Evolutionary conservation across 2,888 invertebrate species (phyloP), one percentile per base, ranked within the genome.

Genomic region (Stenodera caucasica): DNA sequence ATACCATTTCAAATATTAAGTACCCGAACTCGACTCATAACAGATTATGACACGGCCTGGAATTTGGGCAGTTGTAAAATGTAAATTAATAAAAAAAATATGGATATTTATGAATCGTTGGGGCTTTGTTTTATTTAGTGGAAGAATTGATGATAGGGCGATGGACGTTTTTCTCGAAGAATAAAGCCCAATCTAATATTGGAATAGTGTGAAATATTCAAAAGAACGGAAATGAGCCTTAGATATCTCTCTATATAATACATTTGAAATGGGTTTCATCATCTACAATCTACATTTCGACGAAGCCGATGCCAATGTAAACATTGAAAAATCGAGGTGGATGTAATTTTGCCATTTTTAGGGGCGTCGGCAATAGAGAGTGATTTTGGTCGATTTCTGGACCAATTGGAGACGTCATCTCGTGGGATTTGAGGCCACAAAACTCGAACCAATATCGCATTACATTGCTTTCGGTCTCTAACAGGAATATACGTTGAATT

Each of bases 401-500:
- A 73, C 77, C 78, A 77, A 78, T 78, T 78, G 77, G 73, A 72
- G 72, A 71, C 67, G 73, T 75, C 75, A 73, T 75, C 77, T 73
- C 75, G 72, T 65, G 74, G 75, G 77, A 78, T 78, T 76, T 76
- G 64, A 67, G 64, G 64, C 54, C 63, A 61, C 64, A 57, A 57
- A 57, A 63, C 64, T 65, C 70, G 71, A 72, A 71, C 76, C 77
- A 74, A 78, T 79, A 78, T 77, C 77, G 76, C 74, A 78, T 77
- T 78, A 78, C 77, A 78, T 71, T 72, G 75, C 73, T 74, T 74
- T 73, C 69, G 73, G 70, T 70, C 72, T 72, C 72, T 76, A 76
- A 77, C 76, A 78, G 74, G 77, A 77, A 78, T 77, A 76, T 75
- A 77, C 77, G 77, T 79, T 78, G 77, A 77, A 78, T 78, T 78